Percentiles rank a stretch among this genome's conserved stretches.
Conservation (phyloP, 2,113 vertebrate genomes). For the Astur gentilis region DNA sequence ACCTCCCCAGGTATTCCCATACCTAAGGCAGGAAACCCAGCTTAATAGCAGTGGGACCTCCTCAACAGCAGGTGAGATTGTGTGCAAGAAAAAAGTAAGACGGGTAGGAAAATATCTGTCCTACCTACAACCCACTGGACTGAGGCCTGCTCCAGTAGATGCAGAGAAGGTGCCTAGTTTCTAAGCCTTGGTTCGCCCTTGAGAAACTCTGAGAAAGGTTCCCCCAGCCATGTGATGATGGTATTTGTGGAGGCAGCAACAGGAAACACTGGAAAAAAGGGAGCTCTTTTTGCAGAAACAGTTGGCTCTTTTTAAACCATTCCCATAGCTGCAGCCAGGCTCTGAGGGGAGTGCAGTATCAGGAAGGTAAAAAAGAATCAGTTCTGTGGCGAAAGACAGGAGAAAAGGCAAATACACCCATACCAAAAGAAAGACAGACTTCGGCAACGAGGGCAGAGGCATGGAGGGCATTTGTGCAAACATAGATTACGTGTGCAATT, state of each 20-base stretch:
- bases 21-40: neutral
- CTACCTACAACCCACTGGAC: neutral
- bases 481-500: slow-evolving; percentile 14
- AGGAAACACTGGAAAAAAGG: neutral
- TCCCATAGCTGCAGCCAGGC: neutral
- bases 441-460: neutral
- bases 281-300: neutral
- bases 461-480: slow-evolving; percentile 10
- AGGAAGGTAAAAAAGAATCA: neutral
- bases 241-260: neutral
- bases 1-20: neutral
- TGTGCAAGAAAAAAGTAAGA: neutral
- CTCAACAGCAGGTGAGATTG: neutral
- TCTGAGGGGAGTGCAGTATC: neutral
- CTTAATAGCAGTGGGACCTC: neutral
- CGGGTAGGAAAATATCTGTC: neutral
- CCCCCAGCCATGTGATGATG: neutral
- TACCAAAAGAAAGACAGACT: neutral
- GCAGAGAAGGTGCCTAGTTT: neutral
- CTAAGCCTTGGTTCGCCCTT: neutral
- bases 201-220: neutral
- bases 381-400: neutral
- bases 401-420: neutral
- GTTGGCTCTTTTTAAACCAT: neutral
- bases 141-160: neutral